Evolutionary conservation across 2,888 invertebrate genomes (phyloP).

Genomic region (Pegoplata infirma): DNA sequence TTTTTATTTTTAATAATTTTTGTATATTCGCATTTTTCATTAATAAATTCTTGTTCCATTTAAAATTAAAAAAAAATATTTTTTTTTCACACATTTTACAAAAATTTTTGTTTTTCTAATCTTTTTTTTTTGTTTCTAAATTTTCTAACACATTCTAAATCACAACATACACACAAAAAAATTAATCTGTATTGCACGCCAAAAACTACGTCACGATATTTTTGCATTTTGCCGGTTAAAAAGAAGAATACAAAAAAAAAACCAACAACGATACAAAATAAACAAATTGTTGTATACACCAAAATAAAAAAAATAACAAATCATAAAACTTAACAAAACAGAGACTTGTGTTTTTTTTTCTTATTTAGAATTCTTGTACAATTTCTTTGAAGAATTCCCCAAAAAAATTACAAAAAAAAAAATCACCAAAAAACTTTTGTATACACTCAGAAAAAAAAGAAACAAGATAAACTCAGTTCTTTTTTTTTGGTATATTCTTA

Average conservation of each 20-base stretch:
- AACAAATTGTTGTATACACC: conserved; percentile 36
- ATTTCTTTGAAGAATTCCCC: background rate
- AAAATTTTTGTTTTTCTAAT: background rate
- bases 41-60: too few species aligned
- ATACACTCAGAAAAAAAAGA: conserved; percentile 31
- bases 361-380: background rate
- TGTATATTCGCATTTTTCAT: background rate
- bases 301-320: too few species aligned
- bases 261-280: background rate
- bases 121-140: background rate
- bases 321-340: background rate
- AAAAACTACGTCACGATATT: conserved; percentile 53
- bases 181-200: conserved; percentile 25
- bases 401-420: background rate
- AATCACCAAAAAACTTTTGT: background rate
- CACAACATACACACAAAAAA: background rate
- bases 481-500: background rate
- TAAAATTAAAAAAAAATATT: too few species aligned
- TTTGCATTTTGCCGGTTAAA: conserved; percentile 59
- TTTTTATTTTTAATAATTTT: background rate
- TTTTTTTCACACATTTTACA: too few species aligned
- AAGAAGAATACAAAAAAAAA: conserved; percentile 41
- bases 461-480: conserved; percentile 3
- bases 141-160: background rate
- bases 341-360: background rate